A percentile compares a stretch with the other conserved stretches of the same genome.
Conservation (phyloP, 2,888 invertebrate species). For the Athalia rosae region DNA sequence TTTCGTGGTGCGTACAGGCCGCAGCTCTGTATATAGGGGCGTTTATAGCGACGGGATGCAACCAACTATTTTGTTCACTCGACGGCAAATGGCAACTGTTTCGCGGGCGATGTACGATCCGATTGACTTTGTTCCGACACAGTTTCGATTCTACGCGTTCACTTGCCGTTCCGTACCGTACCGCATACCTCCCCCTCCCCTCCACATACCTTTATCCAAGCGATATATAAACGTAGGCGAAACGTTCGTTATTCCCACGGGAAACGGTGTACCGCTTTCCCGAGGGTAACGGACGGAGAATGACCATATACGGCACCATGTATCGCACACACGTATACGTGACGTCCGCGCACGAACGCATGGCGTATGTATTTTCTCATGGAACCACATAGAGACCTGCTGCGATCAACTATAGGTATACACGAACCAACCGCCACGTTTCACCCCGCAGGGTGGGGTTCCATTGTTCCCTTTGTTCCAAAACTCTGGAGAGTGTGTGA, state of each 20-base stretch:
- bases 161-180: not conserved
- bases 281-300: not conserved
- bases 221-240: too few relatives aligned
- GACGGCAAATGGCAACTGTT: conserved; percentile 37
- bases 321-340: too few relatives aligned
- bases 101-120: conserved; percentile 21
- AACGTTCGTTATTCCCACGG: not conserved
- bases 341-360: too few relatives aligned
- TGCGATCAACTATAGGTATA: conserved; percentile 11
- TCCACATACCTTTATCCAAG: not conserved
- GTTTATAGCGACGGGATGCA: not conserved
- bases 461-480: conserved; percentile 35
- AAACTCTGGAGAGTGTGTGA: not conserved
- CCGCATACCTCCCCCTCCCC: too few relatives aligned
- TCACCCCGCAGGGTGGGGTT: not conserved
- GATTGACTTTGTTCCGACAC: conserved; percentile 42
- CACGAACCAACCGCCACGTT: not conserved
- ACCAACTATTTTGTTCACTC: too few relatives aligned
- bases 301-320: too few relatives aligned
- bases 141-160: conserved; percentile 15
- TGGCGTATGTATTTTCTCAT: not conserved
- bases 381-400: not conserved
- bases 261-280: not conserved
- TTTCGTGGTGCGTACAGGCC: too few relatives aligned
- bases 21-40: too few relatives aligned